Evolutionary conservation across 2,888 invertebrate genomes (phyloP).

Genomic region (Netelia inedita): DNA sequence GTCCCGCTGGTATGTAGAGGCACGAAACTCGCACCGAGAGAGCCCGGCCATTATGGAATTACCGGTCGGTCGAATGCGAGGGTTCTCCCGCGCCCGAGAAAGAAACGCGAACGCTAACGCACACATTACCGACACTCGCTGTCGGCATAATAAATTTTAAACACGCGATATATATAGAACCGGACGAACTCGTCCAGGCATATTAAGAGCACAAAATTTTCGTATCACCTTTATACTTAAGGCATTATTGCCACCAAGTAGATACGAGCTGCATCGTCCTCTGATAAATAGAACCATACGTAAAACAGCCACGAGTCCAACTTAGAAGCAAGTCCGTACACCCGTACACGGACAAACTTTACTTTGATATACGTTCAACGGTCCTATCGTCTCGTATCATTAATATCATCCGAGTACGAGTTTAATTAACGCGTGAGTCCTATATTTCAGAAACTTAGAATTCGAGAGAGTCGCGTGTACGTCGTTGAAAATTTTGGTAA

Average conservation of each 20-base stretch:
- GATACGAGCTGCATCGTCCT: background rate
- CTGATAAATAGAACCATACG: background rate
- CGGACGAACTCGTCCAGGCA: background rate
- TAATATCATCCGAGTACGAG: background rate
- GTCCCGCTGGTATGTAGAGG: constrained; percentile 54
- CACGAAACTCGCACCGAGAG: constrained; percentile 63
- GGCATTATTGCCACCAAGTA: background rate
- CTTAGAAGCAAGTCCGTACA: background rate
- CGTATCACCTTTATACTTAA: background rate
- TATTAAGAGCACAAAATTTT: constrained; percentile 18
- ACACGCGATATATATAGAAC: background rate
- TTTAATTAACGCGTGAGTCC: constrained; percentile 9
- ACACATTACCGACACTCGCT: constrained; percentile 30
- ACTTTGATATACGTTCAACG: constrained; percentile 28
- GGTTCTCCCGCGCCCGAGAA: constrained; percentile 10
- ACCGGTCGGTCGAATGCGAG: constrained; percentile 62
- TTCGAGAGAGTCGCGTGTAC: too few relatives aligned
- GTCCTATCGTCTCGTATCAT: constrained; percentile 2
- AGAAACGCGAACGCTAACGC: constrained; percentile 4
- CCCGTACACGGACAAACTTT: background rate
- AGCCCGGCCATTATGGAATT: constrained; percentile 77
- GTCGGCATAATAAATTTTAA: constrained; percentile 33
- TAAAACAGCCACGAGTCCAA: background rate
- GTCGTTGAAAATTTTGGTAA: too few relatives aligned
- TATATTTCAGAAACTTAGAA: background rate